These are phyloP conservation scores for Drepana arcuata DNA, from an alignment of 1,140 invertebrate genomes.

Conservation along the genomic window DNA sequence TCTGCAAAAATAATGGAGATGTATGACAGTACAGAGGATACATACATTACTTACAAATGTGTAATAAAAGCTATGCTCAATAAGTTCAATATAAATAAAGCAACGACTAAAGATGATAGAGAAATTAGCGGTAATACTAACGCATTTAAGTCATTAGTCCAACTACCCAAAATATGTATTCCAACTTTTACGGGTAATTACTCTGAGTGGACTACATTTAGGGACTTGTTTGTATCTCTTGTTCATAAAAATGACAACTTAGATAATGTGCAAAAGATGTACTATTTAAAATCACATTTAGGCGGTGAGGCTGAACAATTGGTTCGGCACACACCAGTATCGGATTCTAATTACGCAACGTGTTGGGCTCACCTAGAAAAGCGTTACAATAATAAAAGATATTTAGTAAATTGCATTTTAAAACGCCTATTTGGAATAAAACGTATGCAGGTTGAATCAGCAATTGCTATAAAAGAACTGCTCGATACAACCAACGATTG, in stretches of 20 bases:
- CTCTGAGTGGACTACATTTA: neutral
- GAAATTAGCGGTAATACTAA: neutral
- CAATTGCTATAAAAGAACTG: neutral
- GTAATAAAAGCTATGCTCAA: neutral
- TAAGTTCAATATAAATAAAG: neutral
- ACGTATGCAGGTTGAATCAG: neutral
- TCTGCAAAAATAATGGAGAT: constrained; percentile 1
- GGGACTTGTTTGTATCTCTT: neutral
- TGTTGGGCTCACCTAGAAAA: neutral
- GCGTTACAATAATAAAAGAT: neutral
- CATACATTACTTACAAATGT: neutral
- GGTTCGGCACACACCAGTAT: neutral
- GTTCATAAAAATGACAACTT: neutral
- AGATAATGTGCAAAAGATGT: neutral
- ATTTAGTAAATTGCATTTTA: neutral
- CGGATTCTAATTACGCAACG: neutral
- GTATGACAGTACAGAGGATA: constrained; percentile 4
- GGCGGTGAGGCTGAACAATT: neutral
- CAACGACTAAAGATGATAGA: neutral
- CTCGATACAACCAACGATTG: neutral
- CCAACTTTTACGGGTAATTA: neutral
- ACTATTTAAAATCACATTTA: neutral
- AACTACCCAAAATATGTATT: neutral
- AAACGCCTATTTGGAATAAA: neutral
- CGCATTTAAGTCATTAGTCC: neutral